phyloP scores from a whole-genome alignment of 2,888 invertebrate genomes.

The Sicus ferrugineus region DNA sequence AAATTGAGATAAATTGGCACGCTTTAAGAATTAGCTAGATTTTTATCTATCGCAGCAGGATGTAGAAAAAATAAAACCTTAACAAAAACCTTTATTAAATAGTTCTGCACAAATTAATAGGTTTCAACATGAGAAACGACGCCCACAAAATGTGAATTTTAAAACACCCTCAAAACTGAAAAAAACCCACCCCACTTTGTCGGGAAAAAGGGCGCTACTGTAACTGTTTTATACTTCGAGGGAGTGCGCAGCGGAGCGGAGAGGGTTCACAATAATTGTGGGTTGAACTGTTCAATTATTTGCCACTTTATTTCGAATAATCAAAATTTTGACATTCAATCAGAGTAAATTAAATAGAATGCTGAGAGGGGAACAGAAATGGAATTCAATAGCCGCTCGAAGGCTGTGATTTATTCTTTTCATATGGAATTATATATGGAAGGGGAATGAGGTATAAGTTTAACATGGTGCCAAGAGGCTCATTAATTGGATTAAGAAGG shows the following conservation, averaged over 20 bases:
- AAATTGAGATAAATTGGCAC: too few species aligned
- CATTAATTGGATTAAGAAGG: conserved; percentile 32
- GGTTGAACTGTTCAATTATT: conserved; percentile 46
- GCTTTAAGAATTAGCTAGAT: too few species aligned
- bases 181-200: not conserved
- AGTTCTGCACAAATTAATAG: conserved; percentile 6
- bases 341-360: not conserved
- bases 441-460: not conserved
- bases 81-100: conserved; percentile 5
- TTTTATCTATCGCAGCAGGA: too few species aligned
- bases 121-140: conserved; percentile 1
- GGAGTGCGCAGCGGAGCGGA: not conserved
- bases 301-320: conserved; percentile 44
- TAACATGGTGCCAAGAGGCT: not conserved
- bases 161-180: not conserved
- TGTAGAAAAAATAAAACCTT: not conserved
- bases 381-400: not conserved
- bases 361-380: not conserved
- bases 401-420: not conserved
- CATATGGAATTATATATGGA: not conserved
- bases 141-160: not conserved
- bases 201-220: not conserved
- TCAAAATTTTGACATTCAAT: conserved; percentile 19
- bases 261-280: conserved; percentile 40
- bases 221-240: not conserved